Evolutionary conservation across 2,888 invertebrate species (phyloP).

Genomic region (Ochropacha duplaris): DNA sequence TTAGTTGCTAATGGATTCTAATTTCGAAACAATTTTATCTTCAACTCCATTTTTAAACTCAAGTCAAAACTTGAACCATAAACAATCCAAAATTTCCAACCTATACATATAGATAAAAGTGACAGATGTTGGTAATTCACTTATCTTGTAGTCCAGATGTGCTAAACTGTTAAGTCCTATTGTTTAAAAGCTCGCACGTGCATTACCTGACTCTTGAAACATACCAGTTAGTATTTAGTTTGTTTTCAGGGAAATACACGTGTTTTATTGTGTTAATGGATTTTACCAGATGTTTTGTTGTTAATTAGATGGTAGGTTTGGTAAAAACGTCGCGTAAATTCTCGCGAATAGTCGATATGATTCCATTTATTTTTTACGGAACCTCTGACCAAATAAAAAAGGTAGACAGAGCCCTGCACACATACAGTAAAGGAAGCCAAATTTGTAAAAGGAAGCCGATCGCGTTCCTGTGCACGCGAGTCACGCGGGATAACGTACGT

Average conservation of each 20-base stretch:
- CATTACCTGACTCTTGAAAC: slow-evolving; percentile 8
- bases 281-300: slow-evolving; percentile 1
- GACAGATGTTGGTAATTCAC: slow-evolving; percentile 18
- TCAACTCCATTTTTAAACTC: not conserved
- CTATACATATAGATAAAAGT: not conserved
- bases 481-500: too few species aligned
- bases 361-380: not conserved
- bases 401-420: too few species aligned
- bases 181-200: slow-evolving; percentile 23
- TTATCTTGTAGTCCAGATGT: slow-evolving; percentile 28
- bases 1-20: not conserved
- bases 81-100: not conserved
- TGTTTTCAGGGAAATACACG: not conserved
- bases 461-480: too few species aligned
- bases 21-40: not conserved
- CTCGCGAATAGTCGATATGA: not conserved
- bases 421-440: too few species aligned
- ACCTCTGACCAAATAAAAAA: too few species aligned
- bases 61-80: not conserved
- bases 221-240: not conserved
- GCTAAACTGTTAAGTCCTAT: slow-evolving; percentile 11
- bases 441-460: too few species aligned
- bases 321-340: not conserved
- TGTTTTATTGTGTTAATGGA: not conserved
- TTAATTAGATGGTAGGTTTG: not conserved